Evolutionary conservation across 2,113 vertebrate genomes (phyloP), one percentile per base, ranked within the genome.

Genomic region (Trichechus manatus): DNA sequence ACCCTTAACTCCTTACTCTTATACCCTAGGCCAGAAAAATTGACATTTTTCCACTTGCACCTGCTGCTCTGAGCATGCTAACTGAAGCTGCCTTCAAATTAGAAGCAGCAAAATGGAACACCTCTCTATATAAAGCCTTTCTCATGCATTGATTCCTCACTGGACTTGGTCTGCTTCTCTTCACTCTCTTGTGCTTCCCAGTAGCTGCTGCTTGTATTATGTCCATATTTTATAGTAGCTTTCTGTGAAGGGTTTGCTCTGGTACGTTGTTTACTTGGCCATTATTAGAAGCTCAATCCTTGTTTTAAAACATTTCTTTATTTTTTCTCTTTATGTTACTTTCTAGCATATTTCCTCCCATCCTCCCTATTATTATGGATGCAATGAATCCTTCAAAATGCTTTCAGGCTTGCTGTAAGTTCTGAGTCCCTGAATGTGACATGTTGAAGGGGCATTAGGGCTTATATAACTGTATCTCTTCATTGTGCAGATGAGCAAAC

Each of bases 401-500:
- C 14, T 64, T 81, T 92, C 56, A 66, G 42, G 42, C 29, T 92
- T 70, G 89, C 23, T 64, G 31, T 90, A 31, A 92, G 68, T 92
- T 89, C 47, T 7, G 42, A 36, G 8, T 59, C 36, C 68, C 17
- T 78, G 33, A 75, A 72, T 87, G 64, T 74, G 61, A 50, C 11
- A 75, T 23, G 15, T 53, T 68, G 63, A 47, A 87, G 50, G 39
- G n/a, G 1, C 47, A 44, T 94, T 94, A 44, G 78, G 29, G 53
- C 68, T 47, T 59, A 50, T 91, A 83, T 82, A 56, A 36, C 10
- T 4, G 22, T 79, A 93, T 0, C 7, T 93, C 6, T 91, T 95
- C 47, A 61, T 53, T 63, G 33, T 63, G 42, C 36, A 84, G 75
- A 78, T 63, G 63, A 72, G 75, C 86, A 95, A 95, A 87, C 25